Evolutionary conservation across 1,140 invertebrate species (phyloP).

Genomic region (Scaptomyza pallida): DNA sequence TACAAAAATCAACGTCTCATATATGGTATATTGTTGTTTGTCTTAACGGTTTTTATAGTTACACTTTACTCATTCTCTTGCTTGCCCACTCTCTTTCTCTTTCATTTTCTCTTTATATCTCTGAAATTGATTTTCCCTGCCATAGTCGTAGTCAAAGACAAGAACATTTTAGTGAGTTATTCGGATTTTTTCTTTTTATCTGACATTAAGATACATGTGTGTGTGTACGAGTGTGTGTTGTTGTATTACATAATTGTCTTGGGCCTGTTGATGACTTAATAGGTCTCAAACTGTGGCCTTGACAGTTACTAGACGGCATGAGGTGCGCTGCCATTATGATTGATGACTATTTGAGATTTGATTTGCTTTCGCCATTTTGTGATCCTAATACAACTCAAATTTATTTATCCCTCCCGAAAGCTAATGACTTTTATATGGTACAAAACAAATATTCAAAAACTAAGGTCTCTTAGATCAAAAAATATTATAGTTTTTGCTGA

Average conservation of each 20-base stretch:
- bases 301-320: slow-evolving; percentile 2
- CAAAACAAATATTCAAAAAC: not conserved
- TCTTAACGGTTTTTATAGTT: slow-evolving; percentile 36
- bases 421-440: not conserved
- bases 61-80: not conserved
- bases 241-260: slow-evolving; percentile 48
- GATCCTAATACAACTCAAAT: slow-evolving; percentile 6
- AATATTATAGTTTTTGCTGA: no score
- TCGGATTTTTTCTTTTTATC: slow-evolving; percentile 16
- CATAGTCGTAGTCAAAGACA: not conserved
- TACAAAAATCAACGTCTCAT: slow-evolving; percentile 42
- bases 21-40: slow-evolving; percentile 39
- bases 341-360: slow-evolving; percentile 36
- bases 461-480: no score
- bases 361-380: slow-evolving; percentile 13
- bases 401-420: not conserved
- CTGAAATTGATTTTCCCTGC: slow-evolving; percentile 51
- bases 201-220: slow-evolving; percentile 11
- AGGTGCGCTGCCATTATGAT: slow-evolving; percentile 31
- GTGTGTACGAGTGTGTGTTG: not conserved
- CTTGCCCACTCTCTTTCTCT: not conserved
- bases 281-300: slow-evolving; percentile 34
- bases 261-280: slow-evolving; percentile 57
- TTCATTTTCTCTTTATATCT: not conserved
- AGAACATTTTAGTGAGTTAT: not conserved